Evolutionary conservation across 2,113 vertebrate species (phyloP).

Genomic region (Callipepla squamata): DNA sequence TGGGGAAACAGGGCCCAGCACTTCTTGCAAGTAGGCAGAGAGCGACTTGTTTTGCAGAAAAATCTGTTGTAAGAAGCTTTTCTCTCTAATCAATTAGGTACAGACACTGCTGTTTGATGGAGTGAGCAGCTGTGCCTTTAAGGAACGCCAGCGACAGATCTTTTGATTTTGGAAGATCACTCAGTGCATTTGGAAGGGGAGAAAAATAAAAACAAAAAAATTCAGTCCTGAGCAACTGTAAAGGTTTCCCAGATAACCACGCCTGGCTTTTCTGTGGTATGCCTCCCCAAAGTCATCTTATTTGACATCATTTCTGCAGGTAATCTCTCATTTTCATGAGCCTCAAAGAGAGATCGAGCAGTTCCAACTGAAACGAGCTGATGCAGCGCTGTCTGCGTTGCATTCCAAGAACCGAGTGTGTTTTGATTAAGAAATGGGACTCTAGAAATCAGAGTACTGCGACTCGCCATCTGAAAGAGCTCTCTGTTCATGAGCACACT

Average conservation of each 20-base stretch:
- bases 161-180: background rate
- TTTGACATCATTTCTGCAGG: background rate
- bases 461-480: background rate
- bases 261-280: background rate
- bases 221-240: background rate
- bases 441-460: background rate
- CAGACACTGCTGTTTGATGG: background rate
- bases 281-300: background rate
- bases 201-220: too few relatives aligned
- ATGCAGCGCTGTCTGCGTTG: background rate
- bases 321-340: background rate
- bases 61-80: background rate
- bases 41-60: slow-evolving; percentile 7
- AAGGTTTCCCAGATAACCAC: background rate
- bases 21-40: background rate
- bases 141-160: background rate
- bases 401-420: background rate
- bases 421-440: background rate
- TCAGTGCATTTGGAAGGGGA: accelerated
- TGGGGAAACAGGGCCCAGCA: background rate
- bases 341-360: background rate
- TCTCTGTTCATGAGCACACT: background rate
- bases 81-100: background rate
- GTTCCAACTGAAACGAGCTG: background rate
- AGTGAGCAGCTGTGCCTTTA: background rate